A percentile compares a stretch with the other conserved stretches of the same genome.
These are phyloP conservation scores for Acanthosepion esculentum DNA, from an alignment of 2,888 invertebrate genomes.

Conservation along the genomic window DNA sequence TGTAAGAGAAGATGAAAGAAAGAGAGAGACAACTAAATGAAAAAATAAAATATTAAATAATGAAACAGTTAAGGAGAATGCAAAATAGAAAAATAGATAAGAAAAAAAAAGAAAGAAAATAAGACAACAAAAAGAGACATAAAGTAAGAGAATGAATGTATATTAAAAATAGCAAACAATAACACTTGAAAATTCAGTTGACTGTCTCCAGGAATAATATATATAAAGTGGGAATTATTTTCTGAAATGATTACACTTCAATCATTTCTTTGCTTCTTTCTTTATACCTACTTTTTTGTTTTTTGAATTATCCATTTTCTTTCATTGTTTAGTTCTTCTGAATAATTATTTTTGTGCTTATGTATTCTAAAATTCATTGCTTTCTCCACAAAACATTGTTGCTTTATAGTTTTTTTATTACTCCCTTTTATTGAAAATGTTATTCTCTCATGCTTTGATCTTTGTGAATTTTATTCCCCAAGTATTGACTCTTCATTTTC, in stretches of 20 bases:
- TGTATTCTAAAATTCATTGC: not conserved
- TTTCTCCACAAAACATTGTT: not conserved
- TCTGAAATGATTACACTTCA: not conserved
- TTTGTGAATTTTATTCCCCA: not conserved
- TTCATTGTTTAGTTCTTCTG: not conserved
- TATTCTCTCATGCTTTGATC: not conserved
- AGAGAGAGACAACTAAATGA: too few species aligned
- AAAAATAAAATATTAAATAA: too few species aligned
- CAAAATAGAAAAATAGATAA: too few species aligned
- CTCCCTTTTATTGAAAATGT: not conserved
- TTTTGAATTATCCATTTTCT: not conserved
- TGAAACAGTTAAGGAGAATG: too few species aligned
- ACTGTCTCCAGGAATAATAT: slow-evolving; percentile 9
- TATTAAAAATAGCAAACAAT: not conserved
- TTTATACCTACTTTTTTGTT: too few species aligned
- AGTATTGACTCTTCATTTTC: not conserved
- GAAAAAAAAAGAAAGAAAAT: too few species aligned
- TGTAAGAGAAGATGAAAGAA: too few species aligned
- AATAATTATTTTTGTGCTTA: not conserved
- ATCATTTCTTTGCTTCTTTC: too few species aligned
- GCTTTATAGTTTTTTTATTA: not conserved
- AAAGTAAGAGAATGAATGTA: too few species aligned
- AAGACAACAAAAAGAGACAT: too few species aligned
- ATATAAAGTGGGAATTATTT: slow-evolving; percentile 22
- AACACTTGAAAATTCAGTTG: not conserved